Base-by-base conservation (phyloP, 2,797 vertebrate genomes). In the Scyliorhinus canicula region DNA sequence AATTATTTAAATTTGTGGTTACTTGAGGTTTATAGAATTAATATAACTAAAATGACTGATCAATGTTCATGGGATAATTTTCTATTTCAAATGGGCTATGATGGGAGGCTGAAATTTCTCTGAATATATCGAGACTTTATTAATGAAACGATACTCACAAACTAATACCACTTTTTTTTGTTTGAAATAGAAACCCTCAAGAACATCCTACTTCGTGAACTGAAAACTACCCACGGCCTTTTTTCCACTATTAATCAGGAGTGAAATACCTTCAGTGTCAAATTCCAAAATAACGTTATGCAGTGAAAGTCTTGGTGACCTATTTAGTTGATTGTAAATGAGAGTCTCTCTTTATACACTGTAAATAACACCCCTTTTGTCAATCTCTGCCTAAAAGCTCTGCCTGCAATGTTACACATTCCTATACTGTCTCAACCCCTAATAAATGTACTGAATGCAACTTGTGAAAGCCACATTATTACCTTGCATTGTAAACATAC, bases 181-280 rank as follows among this genome's bases (percentile, higher is more conserved):
- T 97, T 74, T 96, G 96, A 97, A 97, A 95, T 97, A 99, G 99
- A 98, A 98, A 95, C 98, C 98, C 96, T 98, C 98, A 98, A 97
- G 97, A 96, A 96, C 69, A 96, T 52, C 96, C 71, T 95, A 60
- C 35, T 95, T 95, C 95, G 96, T 71, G 95, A 95, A 95, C 96
- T 7, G 91, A 96, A 95, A 95, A 97, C 95, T 91, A 26, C 88
- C 1, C 5, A 44, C 88, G 44, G 60, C 88, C 96, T 98, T 98
- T 98, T 98, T 96, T 97, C 97, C 97, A 97, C 97, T 98, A 98
- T 96, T 96, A 97, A 97, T 97, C 97, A 96, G 95, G 97, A 96
- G 97, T 97, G 96, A 97, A 97, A 96, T 96, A 96, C 97, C 97
- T 97, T 97, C 96, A 95, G 96, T 97, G 97, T 98, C 97, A 97